Evolutionary conservation across 2,888 invertebrate species (phyloP), one percentile per base, ranked within the genome.

Genomic region (Lasioglossum figueresi): DNA sequence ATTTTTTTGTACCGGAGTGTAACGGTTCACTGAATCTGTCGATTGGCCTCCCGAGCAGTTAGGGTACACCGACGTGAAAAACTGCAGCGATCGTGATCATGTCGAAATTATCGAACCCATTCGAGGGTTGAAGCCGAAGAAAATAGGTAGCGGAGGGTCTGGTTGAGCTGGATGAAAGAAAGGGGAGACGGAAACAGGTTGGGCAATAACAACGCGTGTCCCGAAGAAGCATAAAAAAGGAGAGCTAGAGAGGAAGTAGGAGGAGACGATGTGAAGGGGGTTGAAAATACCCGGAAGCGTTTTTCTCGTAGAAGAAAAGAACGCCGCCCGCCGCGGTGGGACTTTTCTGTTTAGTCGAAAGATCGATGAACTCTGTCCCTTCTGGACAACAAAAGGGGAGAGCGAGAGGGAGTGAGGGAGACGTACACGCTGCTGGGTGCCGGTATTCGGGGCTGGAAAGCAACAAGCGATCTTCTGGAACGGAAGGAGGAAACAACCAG

Each of bases 281-380:
- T 48, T 76, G 34, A 82, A 85, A 85, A 85, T 82, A 85, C 76
- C 84, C 82, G 90, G 85, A 85, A 88, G 90, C 85, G 78, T 90
- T 87, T 83, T 83, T 72, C 37, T 48, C 70, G 75, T 68, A 52
- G 68, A 76, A 79, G 79, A 79, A 74, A 86, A 76, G 78, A 86
- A 81, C 68, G 79, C 83, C 75, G 68, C 45, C 78, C 68, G 76
- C 10, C 43, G 68, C 43, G 73, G 19, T 80, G 16, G 66, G 79
- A 77, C 48, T 80, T 80, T 75, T 80, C 82, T 71, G 75, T 84
- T 88, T 90, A 63, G 83, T 83, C 79, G 66, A 56, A 70, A 79
- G 88, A 90, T 90, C 90, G 88, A 90, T 90, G 88, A 90, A 90
- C 88, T 79, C 82, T 84, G 83, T 88, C 77, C 81, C 83, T 74